A percentile compares a stretch with the other conserved stretches of the same genome.
These are phyloP conservation scores for Halictus ligatus DNA, from an alignment of 2,888 invertebrate species.

Conservation along the genomic window DNA sequence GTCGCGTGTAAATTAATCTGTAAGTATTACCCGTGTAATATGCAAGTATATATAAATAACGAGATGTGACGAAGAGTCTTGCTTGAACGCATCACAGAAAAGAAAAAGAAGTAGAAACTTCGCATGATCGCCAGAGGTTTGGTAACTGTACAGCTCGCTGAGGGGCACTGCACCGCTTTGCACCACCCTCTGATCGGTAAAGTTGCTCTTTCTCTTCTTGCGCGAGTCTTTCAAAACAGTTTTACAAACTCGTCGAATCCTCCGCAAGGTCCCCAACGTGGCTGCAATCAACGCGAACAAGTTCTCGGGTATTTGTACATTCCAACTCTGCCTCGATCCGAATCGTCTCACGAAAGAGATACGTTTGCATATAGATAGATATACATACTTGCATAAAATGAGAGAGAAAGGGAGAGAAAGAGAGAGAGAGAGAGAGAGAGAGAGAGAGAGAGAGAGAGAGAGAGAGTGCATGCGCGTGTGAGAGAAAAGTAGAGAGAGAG, in stretches of 20 bases:
- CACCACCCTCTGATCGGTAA: conserved; percentile 25
- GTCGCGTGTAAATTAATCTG: conserved; percentile 10
- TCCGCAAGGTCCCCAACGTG: conserved; percentile 41
- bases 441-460: conserved; percentile 1
- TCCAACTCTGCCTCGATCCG: conserved; percentile 78
- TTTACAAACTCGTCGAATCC: conserved; percentile 22
- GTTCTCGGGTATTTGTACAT: conserved; percentile 73
- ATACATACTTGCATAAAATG: conserved; percentile 59
- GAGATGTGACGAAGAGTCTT: not conserved
- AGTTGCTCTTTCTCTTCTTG: conserved; percentile 34
- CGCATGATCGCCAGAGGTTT: not conserved
- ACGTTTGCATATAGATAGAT: conserved; percentile 64
- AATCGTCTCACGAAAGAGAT: conserved; percentile 71
- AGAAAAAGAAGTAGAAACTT: not conserved
- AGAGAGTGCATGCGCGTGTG: too few relatives aligned
- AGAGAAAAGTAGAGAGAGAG: not conserved
- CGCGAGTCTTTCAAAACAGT: conserved; percentile 42
- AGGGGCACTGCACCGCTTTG: conserved; percentile 6
- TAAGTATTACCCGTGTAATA: conserved; percentile 12
- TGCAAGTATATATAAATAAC: conserved; percentile 5
- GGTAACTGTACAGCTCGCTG: not conserved
- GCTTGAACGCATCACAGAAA: not conserved
- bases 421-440: not conserved
- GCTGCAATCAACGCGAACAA: conserved; percentile 49
- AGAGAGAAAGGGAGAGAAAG: not conserved